A percentile compares a stretch with the other conserved stretches of the same genome.
These are phyloP conservation scores for Cynocephalus volans DNA, from an alignment of 2,113 vertebrate species.

Conservation along the genomic window DNA sequence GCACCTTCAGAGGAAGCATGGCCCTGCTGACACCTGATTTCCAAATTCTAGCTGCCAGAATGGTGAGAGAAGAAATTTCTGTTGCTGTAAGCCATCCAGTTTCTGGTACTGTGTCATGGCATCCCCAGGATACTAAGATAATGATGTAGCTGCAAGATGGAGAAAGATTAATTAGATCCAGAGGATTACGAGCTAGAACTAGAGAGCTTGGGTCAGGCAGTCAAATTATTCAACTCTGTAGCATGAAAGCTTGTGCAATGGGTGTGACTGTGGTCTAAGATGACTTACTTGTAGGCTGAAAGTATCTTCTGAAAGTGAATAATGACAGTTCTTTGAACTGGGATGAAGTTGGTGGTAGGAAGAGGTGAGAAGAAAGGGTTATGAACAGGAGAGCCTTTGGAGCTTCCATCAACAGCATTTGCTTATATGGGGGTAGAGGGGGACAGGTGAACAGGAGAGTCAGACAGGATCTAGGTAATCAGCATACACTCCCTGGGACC, in stretches of 20 bases:
- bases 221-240: no score
- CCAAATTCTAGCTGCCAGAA: no score
- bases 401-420: not conserved
- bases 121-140: not conserved
- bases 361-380: not conserved
- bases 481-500: no score
- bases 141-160: no score
- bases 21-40: not conserved
- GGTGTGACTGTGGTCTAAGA: not conserved
- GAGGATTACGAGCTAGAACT: no score
- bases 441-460: not conserved
- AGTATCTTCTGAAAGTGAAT: not conserved
- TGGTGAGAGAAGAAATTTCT: no score
- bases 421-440: no score
- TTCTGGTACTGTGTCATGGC: no score
- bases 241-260: fast-evolving
- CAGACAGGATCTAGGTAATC: not conserved
- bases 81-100: no score
- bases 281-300: not conserved
- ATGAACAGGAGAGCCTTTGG: not conserved
- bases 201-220: no score
- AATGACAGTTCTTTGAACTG: no score
- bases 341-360: not conserved
- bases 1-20: not conserved
- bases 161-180: not conserved